Evolutionary conservation across 1,140 invertebrate species (phyloP), one percentile per base, ranked within the genome.

Genomic region (Aplysia californica): DNA sequence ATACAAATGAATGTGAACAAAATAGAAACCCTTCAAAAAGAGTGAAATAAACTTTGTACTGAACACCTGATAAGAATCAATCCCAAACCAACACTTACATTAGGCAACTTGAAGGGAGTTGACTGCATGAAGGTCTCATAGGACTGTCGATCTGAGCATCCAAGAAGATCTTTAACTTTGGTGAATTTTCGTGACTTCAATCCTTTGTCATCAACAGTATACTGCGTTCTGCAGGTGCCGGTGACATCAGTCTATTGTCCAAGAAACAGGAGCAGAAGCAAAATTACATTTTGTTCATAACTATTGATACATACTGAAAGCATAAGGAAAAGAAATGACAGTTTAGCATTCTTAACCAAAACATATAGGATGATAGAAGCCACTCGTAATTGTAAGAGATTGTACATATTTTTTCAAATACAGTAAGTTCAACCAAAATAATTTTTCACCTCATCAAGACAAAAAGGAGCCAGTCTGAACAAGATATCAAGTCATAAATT

Each of bases 201-300:
- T 92, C 93, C 21, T 88, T 78, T 75, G 67, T 84, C 80, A 0
- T 64, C 75, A 0, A 96, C 90, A 29, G 88, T 89, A 86, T 98
- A 98, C n/a, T 92, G 90, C 0, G 95, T 95, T 18, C 93, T 90
- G 82, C 96, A 98, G 36, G 93, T 92, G 0, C 97, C 96, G 67
- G 95, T 93, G 0, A 97, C 93, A 88, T 98, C 97, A 80, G 92
- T 92, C 94, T 95, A n/a, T n/a, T n/a, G n/a, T n/a, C n/a, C n/a
- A n/a, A n/a, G n/a, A n/a, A n/a, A n/a, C n/a, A n/a, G n/a, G n/a
- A n/a, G n/a, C n/a, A n/a, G n/a, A n/a, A n/a, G n/a, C n/a, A n/a
- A n/a, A n/a, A n/a, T n/a, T n/a, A n/a, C n/a, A n/a, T n/a, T n/a
- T n/a, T n/a, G n/a, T n/a, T n/a, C n/a, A n/a, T n/a, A n/a, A n/a